A percentile compares a stretch with the other conserved stretches of the same genome.
These are phyloP conservation scores for Drosophila setifemur DNA, from an alignment of 1,140 invertebrate species.

Conservation along the genomic window DNA sequence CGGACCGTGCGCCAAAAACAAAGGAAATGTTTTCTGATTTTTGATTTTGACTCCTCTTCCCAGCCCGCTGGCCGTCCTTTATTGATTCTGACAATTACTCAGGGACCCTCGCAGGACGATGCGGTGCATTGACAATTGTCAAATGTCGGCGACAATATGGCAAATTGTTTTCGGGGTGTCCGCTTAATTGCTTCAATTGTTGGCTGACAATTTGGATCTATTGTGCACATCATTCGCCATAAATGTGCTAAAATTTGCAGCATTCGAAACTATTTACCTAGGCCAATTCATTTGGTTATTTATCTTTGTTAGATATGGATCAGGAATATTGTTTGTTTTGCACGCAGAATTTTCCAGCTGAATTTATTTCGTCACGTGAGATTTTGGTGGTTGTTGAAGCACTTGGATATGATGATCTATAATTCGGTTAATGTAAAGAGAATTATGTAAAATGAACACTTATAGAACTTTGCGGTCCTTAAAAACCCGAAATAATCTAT, in stretches of 20 bases:
- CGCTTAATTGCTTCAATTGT: constrained; percentile 63
- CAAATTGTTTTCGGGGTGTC: constrained; percentile 58
- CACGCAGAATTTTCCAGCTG: background rate
- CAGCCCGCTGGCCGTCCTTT: background rate
- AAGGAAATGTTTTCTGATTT: constrained; percentile 51
- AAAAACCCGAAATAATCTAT: too few species aligned
- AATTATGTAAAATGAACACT: too few species aligned
- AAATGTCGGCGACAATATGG: constrained; percentile 43
- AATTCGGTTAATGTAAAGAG: too few species aligned
- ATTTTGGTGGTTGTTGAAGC: background rate
- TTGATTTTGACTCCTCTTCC: background rate
- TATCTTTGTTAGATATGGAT: constrained; percentile 21
- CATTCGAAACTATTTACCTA: constrained; percentile 20
- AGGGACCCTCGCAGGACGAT: constrained; percentile 23
- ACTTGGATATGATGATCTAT: too few species aligned
- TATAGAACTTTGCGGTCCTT: background rate
- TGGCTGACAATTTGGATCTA: constrained; percentile 8
- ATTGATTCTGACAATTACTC: constrained; percentile 63
- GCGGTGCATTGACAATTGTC: constrained; percentile 44
- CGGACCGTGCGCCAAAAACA: constrained; percentile 60
- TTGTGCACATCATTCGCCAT: constrained; percentile 7
- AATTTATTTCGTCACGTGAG: background rate
- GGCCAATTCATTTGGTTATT: constrained; percentile 13
- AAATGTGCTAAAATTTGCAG: constrained; percentile 29
- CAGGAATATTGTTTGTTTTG: background rate